Evolutionary conservation across 2,797 vertebrate species (phyloP).

Genomic region (Phoeniculus purpureus): DNA sequence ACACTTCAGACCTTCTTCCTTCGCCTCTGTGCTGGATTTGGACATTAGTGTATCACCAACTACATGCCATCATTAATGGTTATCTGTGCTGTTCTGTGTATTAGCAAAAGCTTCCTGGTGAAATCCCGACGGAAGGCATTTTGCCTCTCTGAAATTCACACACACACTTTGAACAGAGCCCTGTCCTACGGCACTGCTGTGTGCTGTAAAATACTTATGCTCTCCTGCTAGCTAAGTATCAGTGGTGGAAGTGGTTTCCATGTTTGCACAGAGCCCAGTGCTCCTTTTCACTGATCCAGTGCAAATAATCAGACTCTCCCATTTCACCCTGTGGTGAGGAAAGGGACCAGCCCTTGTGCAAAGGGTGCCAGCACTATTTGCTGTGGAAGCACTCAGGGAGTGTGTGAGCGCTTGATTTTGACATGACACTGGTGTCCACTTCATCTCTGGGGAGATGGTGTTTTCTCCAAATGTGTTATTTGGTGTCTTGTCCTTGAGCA

Average conservation of each 20-base stretch:
- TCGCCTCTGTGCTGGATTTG: neutral
- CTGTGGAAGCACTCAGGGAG: neutral
- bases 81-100: neutral
- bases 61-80: neutral
- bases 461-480: constrained; percentile 18
- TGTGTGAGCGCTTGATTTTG: neutral
- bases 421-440: neutral
- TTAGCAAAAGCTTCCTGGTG: neutral
- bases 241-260: neutral
- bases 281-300: neutral
- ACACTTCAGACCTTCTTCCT: neutral
- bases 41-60: neutral
- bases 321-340: neutral
- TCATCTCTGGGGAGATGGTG: neutral
- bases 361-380: neutral
- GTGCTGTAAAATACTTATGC: neutral
- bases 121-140: neutral
- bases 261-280: neutral
- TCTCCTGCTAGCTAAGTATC: neutral
- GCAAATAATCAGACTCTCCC: neutral
- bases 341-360: rapidly evolving
- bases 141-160: neutral
- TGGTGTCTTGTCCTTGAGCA: constrained; percentile 17
- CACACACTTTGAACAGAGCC: neutral
- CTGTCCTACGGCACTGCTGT: neutral